Conservation (phyloP, 2,797 vertebrate species). For the Sphaeramia orbicularis region DNA sequence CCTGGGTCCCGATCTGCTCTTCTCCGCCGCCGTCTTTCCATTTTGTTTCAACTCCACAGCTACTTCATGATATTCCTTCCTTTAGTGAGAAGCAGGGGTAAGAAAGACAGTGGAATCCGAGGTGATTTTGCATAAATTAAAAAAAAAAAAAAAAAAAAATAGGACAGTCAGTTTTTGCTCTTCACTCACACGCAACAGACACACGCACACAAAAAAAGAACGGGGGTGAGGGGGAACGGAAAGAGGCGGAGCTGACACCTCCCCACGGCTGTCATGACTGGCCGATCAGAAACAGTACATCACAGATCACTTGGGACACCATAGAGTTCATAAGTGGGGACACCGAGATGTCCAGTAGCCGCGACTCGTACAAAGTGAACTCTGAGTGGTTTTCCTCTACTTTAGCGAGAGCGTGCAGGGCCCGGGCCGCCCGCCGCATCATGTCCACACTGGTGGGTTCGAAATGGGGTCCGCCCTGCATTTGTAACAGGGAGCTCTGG, state of each 20-base stretch:
- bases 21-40: conserved; percentile 68
- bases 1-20: conserved; percentile 83
- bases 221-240: conserved; percentile 65
- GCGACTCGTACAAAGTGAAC: conserved; percentile 98
- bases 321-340: conserved; percentile 99
- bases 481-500: conserved; percentile 93
- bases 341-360: conserved; percentile 99
- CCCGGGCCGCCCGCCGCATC: conserved; percentile 98
- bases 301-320: conserved; percentile 99
- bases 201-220: conserved; percentile 64
- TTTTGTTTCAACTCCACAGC: conserved; percentile 78
- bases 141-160: conserved; percentile 84
- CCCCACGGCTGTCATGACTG: conserved; percentile 98
- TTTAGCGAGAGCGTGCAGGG: conserved; percentile 96
- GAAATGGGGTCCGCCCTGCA: conserved; percentile 91
- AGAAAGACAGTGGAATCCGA: conserved; percentile 96
- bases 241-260: conserved; percentile 78
- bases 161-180: conserved; percentile 89
- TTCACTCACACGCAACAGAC: conserved; percentile 89
- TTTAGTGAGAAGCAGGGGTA: conserved; percentile 91
- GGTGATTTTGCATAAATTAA: conserved; percentile 99
- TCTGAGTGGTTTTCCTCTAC: conserved; percentile 99
- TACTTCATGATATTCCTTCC: conserved; percentile 89
- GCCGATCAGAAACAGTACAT: conserved; percentile 99
- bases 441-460: conserved; percentile 99